Evolutionary conservation across 2,113 vertebrate genomes (phyloP).

Genomic region (Alouatta palliata): DNA sequence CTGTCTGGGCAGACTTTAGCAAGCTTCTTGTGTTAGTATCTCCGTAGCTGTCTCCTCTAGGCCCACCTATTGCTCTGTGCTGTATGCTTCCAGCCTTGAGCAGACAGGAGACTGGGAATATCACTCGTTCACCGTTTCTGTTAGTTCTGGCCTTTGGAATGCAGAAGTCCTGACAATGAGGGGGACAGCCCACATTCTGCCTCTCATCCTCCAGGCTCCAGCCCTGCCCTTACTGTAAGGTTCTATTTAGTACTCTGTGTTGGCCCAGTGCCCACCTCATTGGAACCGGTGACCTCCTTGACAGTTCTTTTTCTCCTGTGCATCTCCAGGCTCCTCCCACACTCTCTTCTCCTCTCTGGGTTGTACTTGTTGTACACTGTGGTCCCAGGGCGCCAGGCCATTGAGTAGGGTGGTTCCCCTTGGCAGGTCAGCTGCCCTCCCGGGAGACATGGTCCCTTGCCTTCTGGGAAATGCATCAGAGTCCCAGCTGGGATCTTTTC

Average conservation of each 20-base stretch:
- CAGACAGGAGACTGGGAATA: not conserved
- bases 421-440: not conserved
- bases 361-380: not conserved
- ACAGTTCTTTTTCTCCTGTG: not conserved
- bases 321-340: no score
- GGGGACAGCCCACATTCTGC: accelerated
- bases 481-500: not conserved
- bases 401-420: not conserved
- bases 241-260: no score
- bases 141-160: not conserved
- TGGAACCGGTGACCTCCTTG: accelerated
- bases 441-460: not conserved
- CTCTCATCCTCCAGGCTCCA: not conserved
- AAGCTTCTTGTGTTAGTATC: not conserved
- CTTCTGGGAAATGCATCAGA: not conserved
- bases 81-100: accelerated
- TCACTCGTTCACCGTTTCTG: not conserved
- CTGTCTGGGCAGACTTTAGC: not conserved
- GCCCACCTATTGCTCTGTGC: accelerated
- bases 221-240: not conserved
- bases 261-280: not conserved
- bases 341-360: not conserved
- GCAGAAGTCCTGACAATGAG: not conserved
- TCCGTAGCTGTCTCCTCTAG: not conserved
- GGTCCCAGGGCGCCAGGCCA: not conserved